Evolutionary conservation across 2,888 invertebrate species (phyloP), one percentile per base, ranked within the genome.

Genomic region (Drosophila paucipuncta): DNA sequence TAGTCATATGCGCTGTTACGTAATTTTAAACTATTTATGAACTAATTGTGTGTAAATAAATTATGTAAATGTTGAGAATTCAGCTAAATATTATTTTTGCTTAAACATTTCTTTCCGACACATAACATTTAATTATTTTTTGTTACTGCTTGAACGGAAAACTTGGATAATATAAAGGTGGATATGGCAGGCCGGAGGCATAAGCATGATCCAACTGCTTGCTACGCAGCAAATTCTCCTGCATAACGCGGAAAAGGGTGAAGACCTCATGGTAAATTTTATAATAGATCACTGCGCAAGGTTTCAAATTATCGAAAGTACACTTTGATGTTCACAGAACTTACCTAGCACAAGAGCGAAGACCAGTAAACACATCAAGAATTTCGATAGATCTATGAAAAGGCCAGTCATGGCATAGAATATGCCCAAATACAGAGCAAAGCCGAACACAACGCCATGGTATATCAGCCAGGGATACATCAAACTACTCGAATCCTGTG

Each of bases 1-100:
- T 89, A 89, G 88, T 89, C 88, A 89, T 91, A 89, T 85, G 88
- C 84, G 91, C 88, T 88, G 88, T 88, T 90, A 88, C 87, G 89
- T 91, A 89, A 89, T 88, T 90, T 87, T 90, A 89, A 91, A 77
- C 82, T 89, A 89, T 89, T 89, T 89, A 89, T 89, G 91, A 91
- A 87, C 82, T 89, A 82, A 80, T 78, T 76, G 76, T 78, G 89
- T 89, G 88, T 89, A 89, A 91, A 90, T 90, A 85, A 90, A 90
- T 88, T 82, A 88, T 82, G 80, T 85, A 87, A 78, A 83, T 83
- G 70, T 80, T 83, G 61, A 76, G 71, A 67, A n/a, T 28, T 28
- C 33, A 25, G 16, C 25, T 47, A 25, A 25, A 16, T 47, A 47
- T 47, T 47, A 25, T 22, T 68, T 35, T 39, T 39, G 5, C 37